Percentiles rank a stretch among this genome's conserved stretches.
Conservation (phyloP, 2,888 invertebrate species). For the Ceratothoa steindachneri region DNA sequence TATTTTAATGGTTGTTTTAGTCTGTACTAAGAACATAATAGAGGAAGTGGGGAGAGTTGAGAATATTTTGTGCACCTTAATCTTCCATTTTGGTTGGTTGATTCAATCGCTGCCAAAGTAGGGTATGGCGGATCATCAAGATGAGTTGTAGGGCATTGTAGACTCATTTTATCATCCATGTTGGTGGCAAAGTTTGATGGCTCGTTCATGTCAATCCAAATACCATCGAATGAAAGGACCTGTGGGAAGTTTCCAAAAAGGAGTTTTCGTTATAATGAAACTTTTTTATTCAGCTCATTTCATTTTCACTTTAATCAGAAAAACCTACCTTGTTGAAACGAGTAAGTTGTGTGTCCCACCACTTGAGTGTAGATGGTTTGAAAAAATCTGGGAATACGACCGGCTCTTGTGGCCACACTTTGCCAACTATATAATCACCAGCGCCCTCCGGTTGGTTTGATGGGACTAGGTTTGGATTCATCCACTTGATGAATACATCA, state of each 20-base stretch:
- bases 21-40: neutral
- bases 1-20: neutral
- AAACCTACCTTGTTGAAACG: conserved; percentile 43
- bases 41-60: neutral
- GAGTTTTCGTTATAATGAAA: neutral
- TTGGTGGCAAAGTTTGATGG: conserved; percentile 66
- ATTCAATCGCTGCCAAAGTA: neutral
- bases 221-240: conserved; percentile 61
- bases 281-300: neutral
- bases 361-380: conserved; percentile 43
- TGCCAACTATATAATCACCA: conserved; percentile 42
- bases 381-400: conserved; percentile 49
- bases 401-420: conserved; percentile 44
- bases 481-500: conserved; percentile 45
- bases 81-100: neutral
- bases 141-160: conserved; percentile 56
- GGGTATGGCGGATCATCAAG: conserved; percentile 67
- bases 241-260: neutral
- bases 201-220: conserved; percentile 90
- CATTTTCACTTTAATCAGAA: neutral
- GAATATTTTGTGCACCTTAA: neutral
- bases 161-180: conserved; percentile 5
- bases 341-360: conserved; percentile 49
- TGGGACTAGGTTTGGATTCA: conserved; percentile 28
- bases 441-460: conserved; percentile 30